Evolutionary conservation across 2,113 vertebrate species (phyloP).

Genomic region (Mirza zaza): DNA sequence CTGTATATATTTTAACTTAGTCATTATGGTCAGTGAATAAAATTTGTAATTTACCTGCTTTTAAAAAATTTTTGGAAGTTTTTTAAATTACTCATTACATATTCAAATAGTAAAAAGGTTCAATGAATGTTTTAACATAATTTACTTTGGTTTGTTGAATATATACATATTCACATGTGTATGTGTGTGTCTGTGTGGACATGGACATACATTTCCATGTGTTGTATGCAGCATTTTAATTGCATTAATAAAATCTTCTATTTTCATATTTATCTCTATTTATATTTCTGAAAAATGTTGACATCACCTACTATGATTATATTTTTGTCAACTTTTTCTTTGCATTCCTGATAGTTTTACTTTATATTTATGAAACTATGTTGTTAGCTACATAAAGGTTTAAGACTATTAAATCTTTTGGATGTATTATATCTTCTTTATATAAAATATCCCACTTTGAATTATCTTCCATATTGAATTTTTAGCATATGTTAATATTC

Average conservation of each 20-base stretch:
- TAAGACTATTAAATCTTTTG: not conserved
- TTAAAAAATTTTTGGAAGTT: not conserved
- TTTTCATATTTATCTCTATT: not conserved
- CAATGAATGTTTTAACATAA: not conserved
- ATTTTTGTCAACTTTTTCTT: not conserved
- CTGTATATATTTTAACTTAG: not conserved
- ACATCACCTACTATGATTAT: not conserved
- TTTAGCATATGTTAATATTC: not conserved
- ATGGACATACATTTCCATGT: no score
- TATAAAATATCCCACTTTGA: not conserved
- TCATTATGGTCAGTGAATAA: not conserved
- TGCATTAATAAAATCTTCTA: not conserved
- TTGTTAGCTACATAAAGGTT: not conserved
- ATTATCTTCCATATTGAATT: not conserved
- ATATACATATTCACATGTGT: not conserved
- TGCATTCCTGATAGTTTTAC: not conserved
- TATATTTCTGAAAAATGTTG: not conserved
- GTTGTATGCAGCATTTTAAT: not conserved
- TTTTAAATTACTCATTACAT: not conserved
- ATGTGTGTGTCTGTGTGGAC: not conserved
- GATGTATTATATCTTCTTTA: not conserved
- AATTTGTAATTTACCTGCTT: not conserved
- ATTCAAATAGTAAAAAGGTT: not conserved
- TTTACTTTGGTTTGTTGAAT: not conserved
- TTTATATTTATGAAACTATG: not conserved